Percentiles rank a stretch among this genome's conserved stretches.
Conservation (phyloP, 2,113 vertebrate genomes). For the Dipodomys spectabilis region DNA sequence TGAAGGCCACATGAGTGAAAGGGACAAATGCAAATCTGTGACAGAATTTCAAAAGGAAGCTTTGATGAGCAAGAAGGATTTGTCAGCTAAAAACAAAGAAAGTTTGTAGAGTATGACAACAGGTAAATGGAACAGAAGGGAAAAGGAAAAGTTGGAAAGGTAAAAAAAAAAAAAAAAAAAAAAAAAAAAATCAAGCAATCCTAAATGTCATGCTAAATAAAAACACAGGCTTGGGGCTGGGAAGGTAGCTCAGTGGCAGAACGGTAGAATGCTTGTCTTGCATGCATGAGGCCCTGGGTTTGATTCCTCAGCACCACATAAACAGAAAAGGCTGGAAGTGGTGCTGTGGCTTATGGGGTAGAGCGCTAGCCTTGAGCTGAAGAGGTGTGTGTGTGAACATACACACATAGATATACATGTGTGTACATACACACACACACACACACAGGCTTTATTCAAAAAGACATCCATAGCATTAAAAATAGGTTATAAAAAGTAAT, state of each 20-base stretch:
- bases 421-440: too few relatives aligned
- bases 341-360: too few relatives aligned
- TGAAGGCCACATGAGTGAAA: neutral
- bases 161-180: too few relatives aligned
- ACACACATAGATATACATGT: too few relatives aligned
- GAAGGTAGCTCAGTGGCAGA: too few relatives aligned
- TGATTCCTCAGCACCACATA: too few relatives aligned
- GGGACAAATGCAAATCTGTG: neutral
- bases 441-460: neutral
- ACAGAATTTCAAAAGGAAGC: neutral
- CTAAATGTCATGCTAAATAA: neutral
- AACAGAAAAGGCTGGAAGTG: too few relatives aligned
- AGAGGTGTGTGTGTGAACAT: too few relatives aligned
- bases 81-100: neutral
- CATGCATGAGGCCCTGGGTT: too few relatives aligned
- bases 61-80: neutral
- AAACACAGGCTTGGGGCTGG: neutral
- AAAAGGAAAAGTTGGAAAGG: neutral
- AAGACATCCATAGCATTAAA: neutral
- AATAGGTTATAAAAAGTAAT: neutral
- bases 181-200: neutral
- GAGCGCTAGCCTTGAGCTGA: too few relatives aligned
- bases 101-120: neutral
- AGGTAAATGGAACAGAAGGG: neutral
- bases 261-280: too few relatives aligned